A percentile compares a stretch with the other conserved stretches of the same genome.
phyloP scores from a whole-genome alignment of 23 tunicate genomes.

The Botrylloides violaceus region DNA sequence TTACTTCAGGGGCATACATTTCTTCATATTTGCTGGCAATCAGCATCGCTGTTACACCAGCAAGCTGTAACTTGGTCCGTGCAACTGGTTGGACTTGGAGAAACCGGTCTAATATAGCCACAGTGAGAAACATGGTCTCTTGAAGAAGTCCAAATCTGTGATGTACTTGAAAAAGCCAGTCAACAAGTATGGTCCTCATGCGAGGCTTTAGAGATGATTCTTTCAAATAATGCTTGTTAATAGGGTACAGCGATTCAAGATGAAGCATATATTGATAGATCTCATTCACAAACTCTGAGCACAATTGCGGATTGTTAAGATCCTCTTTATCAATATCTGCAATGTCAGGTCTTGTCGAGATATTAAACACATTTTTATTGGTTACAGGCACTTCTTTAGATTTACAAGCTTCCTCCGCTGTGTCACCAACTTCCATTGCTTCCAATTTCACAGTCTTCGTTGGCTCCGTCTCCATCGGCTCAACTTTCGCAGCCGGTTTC shows the following conservation, averaged over 20 bases:
- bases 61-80: conserved; percentile 71
- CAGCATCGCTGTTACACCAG: conserved; percentile 97
- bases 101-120: conserved; percentile 90
- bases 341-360: conserved; percentile 32
- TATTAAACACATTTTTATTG: conserved; percentile 53
- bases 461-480: conserved; percentile 39
- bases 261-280: conserved; percentile 92
- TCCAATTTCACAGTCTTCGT: background rate
- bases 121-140: conserved; percentile 89
- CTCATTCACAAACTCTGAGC: conserved; percentile 86
- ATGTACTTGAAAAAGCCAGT: conserved; percentile 98
- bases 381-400: background rate
- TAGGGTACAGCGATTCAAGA: conserved; percentile 57
- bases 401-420: background rate
- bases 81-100: conserved; percentile 67
- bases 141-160: conserved; percentile 86
- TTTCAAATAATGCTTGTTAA: conserved; percentile 35
- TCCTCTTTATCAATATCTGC: conserved; percentile 72
- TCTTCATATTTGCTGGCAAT: conserved; percentile 96
- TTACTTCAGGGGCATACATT: conserved; percentile 95
- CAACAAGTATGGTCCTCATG: conserved; percentile 92
- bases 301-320: conserved; percentile 77
- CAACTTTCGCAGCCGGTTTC: conserved; percentile 10
- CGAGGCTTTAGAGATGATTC: conserved; percentile 43
- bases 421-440: background rate